phyloP scores from a whole-genome alignment of 2,888 invertebrate genomes.

The Eupithecia inturbata region DNA sequence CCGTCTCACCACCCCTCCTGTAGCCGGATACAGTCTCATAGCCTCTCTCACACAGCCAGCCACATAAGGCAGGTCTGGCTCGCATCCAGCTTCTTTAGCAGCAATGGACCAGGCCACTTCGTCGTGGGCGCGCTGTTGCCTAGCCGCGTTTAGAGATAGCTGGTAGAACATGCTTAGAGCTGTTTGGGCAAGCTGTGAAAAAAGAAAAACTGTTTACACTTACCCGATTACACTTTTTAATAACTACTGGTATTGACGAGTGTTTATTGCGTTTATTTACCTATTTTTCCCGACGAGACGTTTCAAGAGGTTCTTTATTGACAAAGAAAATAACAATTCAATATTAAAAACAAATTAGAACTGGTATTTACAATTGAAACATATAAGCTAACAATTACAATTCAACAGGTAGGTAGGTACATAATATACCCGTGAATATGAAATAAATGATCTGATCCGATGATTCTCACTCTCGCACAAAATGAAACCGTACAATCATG shows the following conservation, averaged over 20 bases:
- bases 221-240: too few species aligned
- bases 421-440: too few species aligned
- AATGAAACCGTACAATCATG: too few species aligned
- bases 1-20: constrained; percentile 73
- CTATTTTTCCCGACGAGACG: too few species aligned
- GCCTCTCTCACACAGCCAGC: constrained; percentile 68
- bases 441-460: not conserved
- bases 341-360: too few species aligned
- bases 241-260: too few species aligned
- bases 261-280: too few species aligned
- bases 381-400: too few species aligned
- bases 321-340: too few species aligned
- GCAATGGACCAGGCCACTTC: constrained; percentile 70
- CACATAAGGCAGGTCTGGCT: constrained; percentile 64
- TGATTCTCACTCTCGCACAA: not conserved
- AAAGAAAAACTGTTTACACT: not conserved
- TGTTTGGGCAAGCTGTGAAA: constrained; percentile 70
- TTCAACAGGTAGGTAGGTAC: too few species aligned
- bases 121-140: constrained; percentile 75
- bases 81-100: constrained; percentile 59
- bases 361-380: too few species aligned
- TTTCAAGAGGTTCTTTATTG: too few species aligned
- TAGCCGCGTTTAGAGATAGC: constrained; percentile 73
- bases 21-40: constrained; percentile 72
- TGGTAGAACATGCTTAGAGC: constrained; percentile 75